Conservation (phyloP, 2,797 vertebrate genomes). For the Onychomys arenicola region DNA sequence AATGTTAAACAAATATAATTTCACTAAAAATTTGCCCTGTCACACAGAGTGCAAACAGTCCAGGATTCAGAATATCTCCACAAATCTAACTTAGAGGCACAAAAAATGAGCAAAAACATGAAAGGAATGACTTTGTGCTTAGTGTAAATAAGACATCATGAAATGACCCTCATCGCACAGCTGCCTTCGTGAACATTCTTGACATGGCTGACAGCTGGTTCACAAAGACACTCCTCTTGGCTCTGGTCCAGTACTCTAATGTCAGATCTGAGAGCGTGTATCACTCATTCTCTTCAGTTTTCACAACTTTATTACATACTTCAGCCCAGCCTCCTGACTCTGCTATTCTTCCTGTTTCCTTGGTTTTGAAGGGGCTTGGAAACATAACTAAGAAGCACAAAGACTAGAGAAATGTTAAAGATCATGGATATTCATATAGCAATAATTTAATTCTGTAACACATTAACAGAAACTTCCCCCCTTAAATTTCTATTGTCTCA, state of each 20-base stretch:
- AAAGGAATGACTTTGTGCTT: not conserved
- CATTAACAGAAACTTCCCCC: not conserved
- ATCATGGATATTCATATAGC: not conserved
- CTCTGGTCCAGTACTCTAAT: not conserved
- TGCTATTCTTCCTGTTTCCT: not conserved
- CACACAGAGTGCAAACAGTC: not conserved
- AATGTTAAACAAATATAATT: not conserved
- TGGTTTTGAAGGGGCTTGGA: not conserved
- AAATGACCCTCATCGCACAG: not conserved
- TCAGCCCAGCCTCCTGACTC: not conserved
- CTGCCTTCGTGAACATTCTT: conserved; percentile 23
- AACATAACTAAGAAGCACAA: not conserved
- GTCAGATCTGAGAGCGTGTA: not conserved
- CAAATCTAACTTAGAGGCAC: not conserved
- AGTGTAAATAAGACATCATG: not conserved
- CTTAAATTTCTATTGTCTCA: not conserved
- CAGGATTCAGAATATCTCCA: not conserved
- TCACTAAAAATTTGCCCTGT: not conserved
- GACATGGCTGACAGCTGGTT: not conserved
- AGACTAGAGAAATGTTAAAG: not conserved
- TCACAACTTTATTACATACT: not conserved
- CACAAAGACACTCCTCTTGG: not conserved
- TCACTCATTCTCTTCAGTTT: not conserved
- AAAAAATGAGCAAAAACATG: not conserved
- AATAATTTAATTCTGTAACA: not conserved